Base-by-base conservation (phyloP, 2,888 invertebrate genomes). In the Buathra laborator region DNA sequence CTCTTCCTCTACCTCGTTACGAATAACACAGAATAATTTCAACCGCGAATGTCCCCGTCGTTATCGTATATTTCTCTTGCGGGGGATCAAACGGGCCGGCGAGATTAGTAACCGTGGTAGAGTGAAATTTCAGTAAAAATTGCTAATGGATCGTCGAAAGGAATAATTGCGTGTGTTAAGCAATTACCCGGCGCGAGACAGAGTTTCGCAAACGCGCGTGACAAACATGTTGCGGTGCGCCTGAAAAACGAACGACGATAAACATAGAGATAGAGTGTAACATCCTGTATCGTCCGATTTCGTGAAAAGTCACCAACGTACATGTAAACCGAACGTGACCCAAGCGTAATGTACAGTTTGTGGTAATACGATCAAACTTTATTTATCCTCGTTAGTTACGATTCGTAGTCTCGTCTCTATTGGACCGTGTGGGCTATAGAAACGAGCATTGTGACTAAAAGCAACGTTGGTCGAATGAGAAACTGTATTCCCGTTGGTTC, bases 371-470 rank as follows among this genome's bases (percentile, higher is more conserved):
- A 59, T 78, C 19, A 66, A 48, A 48, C 29, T 62, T 78, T 72
- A 71, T 83, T 74, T 83, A 67, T 78, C 59, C 72, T 83, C 59
- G 67, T 59, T 77, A 67, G 67, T 62, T 62, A 12, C 7, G 19
- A 56, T 67, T 82, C 48, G 48, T 67, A 56, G 75, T 74, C 44
- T 48, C 46, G 59, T 46, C 7, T 62, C 51, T 19, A 7, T 37
- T n/a, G 24, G 19, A 44, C 44, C 16, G 46, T 29, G 51, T 51
- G 59, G 32, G 9, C 43, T 66, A 14, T 12, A 43, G 44, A 44
- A 72, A 53, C 71, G 29, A 19, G 24, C 12, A 75, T 68, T 75
- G 68, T 74, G 75, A 81, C 68, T 68, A 81, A 56, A 75, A 62
- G 74, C 48, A 44, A 44, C n/a, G 71, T 72, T 67, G 76, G 48